These are phyloP conservation scores for Anoplopoma fimbria DNA, from an alignment of 2,113 vertebrate genomes.

Conservation along the genomic window DNA sequence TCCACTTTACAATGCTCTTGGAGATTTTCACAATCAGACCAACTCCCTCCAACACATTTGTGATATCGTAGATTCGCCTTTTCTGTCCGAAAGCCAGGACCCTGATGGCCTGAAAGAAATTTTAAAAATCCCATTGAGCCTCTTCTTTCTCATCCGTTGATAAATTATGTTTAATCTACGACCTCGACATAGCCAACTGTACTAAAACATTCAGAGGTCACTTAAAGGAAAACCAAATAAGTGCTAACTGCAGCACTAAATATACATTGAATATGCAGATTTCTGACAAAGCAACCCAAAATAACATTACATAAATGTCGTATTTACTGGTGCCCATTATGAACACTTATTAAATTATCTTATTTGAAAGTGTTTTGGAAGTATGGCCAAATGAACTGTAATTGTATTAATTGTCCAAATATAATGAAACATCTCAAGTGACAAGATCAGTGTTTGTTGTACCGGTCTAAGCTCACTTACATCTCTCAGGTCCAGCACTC, in stretches of 20 bases:
- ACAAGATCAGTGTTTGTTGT: not conserved
- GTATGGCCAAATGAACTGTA: not conserved
- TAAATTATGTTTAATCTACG: not conserved
- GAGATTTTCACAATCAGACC: constrained; percentile 95
- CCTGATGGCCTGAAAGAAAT: constrained; percentile 86
- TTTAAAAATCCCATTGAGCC: not conserved
- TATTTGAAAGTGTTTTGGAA: not conserved
- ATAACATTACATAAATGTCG: not conserved
- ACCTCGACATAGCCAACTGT: not conserved
- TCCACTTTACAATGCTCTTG: constrained; percentile 95
- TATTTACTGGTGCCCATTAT: not conserved
- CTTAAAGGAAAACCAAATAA: not conserved
- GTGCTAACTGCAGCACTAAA: not conserved
- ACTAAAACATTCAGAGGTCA: not conserved
- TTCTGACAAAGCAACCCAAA: not conserved
- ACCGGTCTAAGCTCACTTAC: constrained; percentile 69
- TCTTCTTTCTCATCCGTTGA: not conserved
- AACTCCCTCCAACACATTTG: constrained; percentile 94
- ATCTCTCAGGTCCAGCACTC: constrained; percentile 91
- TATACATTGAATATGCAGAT: not conserved
- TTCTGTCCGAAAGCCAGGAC: constrained; percentile 91
- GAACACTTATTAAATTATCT: not conserved
- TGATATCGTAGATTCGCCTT: constrained; percentile 96
- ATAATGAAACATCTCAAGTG: not conserved
- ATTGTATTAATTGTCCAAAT: not conserved